Evolutionary conservation across 2,797 vertebrate genomes (phyloP).

Genomic region (Galagoides demidoff): DNA sequence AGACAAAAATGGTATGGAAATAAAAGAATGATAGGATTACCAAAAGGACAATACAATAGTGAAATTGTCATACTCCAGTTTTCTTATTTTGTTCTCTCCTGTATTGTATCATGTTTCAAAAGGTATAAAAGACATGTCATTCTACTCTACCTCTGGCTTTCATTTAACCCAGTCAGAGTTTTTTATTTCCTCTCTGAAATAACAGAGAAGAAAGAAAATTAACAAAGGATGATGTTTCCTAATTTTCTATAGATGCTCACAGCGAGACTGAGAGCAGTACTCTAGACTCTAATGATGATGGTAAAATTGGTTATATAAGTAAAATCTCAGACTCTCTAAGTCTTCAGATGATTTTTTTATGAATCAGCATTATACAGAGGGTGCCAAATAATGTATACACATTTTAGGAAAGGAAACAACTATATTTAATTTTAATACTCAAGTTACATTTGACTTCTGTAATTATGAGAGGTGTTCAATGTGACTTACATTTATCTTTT

Average conservation of each 20-base stretch:
- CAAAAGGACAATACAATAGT: neutral
- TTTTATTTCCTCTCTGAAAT: slow-evolving; percentile 1
- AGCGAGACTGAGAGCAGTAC: neutral
- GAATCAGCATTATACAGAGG: too few species aligned
- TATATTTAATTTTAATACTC: too few species aligned
- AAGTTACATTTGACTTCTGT: too few species aligned
- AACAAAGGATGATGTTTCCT: neutral
- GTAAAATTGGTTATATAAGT: neutral
- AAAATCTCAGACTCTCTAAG: neutral
- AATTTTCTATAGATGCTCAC: neutral
- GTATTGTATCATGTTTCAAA: neutral
- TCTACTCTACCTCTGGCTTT: slow-evolving; percentile 8
- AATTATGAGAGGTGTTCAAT: too few species aligned
- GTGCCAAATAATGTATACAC: too few species aligned
- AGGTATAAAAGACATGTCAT: neutral
- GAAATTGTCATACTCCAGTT: neutral
- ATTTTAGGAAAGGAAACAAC: too few species aligned
- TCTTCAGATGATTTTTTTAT: neutral
- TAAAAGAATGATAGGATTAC: neutral
- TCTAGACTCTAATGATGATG: neutral
- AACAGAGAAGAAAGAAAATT: neutral
- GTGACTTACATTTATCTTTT: too few species aligned
- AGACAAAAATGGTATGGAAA: neutral
- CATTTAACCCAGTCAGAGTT: neutral
- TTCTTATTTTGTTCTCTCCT: neutral